Conservation (phyloP, 2,797 vertebrate species). For the Carapus acus region DNA sequence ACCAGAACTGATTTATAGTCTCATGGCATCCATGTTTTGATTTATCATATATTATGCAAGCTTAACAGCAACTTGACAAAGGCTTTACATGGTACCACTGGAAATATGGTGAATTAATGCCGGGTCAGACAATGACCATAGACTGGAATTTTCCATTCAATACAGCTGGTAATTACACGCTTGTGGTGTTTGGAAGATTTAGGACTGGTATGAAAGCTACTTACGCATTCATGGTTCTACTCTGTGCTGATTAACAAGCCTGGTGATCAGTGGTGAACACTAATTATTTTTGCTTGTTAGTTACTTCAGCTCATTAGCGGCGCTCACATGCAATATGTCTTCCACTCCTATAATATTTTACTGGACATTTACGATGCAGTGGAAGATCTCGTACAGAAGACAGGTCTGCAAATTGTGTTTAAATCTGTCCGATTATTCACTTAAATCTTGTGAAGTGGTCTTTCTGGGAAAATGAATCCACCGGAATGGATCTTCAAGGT, state of each 20-base stretch:
- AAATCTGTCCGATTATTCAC: slow-evolving; percentile 29
- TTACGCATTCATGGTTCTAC: slow-evolving; percentile 52
- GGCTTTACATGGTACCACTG: slow-evolving; percentile 14
- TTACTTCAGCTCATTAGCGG: slow-evolving; percentile 43
- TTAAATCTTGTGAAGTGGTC: slow-evolving; percentile 5
- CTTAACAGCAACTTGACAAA: slow-evolving; percentile 1
- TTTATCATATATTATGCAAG: slow-evolving; percentile 22
- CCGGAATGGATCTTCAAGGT: slow-evolving; percentile 13
- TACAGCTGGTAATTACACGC: slow-evolving; percentile 45
- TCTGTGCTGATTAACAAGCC: slow-evolving; percentile 58
- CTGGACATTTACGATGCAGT: slow-evolving; percentile 40
- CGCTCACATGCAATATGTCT: slow-evolving; percentile 35
- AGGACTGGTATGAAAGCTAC: slow-evolving; percentile 40
- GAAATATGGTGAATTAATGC: slow-evolving; percentile 23
- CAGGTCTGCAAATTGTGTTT: slow-evolving; percentile 18
- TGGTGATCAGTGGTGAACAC: slow-evolving; percentile 49
- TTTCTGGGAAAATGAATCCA: slow-evolving; percentile 10
- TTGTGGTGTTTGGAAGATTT: slow-evolving; percentile 46
- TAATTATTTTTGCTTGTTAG: slow-evolving; percentile 58
- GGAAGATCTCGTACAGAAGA: neutral
- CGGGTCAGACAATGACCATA: slow-evolving; percentile 19
- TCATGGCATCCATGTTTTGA: slow-evolving; percentile 5
- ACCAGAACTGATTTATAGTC: slow-evolving; percentile 35
- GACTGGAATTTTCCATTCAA: slow-evolving; percentile 31
- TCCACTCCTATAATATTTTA: slow-evolving; percentile 39